Conservation (phyloP, 1,140 invertebrate genomes). For the Aethina tumida region DNA sequence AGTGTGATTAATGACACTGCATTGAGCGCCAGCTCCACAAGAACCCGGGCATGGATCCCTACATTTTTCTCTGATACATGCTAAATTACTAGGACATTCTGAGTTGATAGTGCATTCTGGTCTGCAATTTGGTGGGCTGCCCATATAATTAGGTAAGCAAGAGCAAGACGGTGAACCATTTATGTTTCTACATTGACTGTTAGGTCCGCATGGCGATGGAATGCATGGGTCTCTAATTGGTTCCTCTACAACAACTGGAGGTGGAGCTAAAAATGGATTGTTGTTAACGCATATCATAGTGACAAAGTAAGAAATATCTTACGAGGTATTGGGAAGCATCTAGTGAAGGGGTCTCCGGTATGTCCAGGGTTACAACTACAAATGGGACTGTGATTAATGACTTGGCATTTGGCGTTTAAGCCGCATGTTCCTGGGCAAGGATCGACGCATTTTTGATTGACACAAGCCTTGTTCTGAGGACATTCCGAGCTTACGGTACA, state of each 20-base stretch:
- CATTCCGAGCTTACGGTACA: conserved; percentile 57
- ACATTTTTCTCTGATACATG: conserved; percentile 51
- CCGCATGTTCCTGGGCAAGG: conserved; percentile 57
- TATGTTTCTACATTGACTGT: conserved; percentile 54
- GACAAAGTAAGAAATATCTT: too few relatives aligned
- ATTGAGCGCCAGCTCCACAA: conserved; percentile 51
- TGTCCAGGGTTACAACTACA: conserved; percentile 46
- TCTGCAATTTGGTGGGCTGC: conserved; percentile 44
- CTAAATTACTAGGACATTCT: conserved; percentile 54
- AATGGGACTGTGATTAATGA: conserved; percentile 47
- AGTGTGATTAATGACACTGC: conserved; percentile 49
- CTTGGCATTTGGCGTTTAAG: conserved; percentile 45
- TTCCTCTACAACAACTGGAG: conserved; percentile 23
- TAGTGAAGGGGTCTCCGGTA: conserved; percentile 48
- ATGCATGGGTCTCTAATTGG: conserved; percentile 52
- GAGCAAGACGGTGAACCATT: conserved; percentile 52
- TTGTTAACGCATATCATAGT: neutral
- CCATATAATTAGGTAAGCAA: conserved; percentile 43
- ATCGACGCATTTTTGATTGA: conserved; percentile 53
- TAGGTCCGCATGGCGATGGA: conserved; percentile 62
- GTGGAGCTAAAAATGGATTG: conserved; percentile 30
- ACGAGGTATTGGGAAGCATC: conserved; percentile 39
- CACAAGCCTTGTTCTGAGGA: conserved; percentile 47
- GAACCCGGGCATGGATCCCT: conserved; percentile 55
- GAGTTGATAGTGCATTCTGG: conserved; percentile 65